Percentiles rank a stretch among this genome's conserved stretches.
Conservation (phyloP, 2,113 vertebrate species). For the Odobenus rosmarus region DNA sequence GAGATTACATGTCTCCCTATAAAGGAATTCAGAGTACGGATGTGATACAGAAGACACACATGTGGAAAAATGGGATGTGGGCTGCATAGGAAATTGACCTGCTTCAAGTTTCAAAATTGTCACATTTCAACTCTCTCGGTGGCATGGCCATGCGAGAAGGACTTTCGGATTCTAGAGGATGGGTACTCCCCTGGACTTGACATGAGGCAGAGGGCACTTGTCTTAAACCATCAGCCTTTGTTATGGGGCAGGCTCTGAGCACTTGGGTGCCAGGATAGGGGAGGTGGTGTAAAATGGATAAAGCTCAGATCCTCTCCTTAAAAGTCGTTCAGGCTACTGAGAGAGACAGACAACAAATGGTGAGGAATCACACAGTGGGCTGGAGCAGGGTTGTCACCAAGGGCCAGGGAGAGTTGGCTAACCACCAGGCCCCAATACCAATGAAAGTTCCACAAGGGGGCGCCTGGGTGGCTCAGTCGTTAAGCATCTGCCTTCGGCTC, state of each 20-base stretch:
- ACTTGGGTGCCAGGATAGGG: not conserved
- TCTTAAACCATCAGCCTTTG: not conserved
- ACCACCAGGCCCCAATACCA: not conserved
- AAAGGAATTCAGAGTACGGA: not conserved
- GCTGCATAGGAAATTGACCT: not conserved
- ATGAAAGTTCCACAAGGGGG: not conserved
- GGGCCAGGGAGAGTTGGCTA: not conserved
- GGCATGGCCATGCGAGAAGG: not conserved
- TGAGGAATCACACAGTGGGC: fast-evolving
- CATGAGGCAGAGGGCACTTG: fast-evolving
- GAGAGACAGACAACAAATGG: not conserved
- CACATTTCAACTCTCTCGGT: not conserved
- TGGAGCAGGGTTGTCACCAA: not conserved
- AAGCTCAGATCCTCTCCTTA: not conserved
- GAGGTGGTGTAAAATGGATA: not conserved
- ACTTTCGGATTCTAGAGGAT: not conserved
- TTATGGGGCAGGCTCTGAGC: not conserved
- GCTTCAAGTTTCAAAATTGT: not conserved
- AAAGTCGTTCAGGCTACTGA: not conserved
- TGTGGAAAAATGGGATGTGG: not conserved
- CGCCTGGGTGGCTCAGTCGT: too few relatives aligned
- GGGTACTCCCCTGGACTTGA: not conserved
- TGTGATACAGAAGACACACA: not conserved
- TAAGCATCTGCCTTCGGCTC: too few relatives aligned
- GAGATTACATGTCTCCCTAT: not conserved